A percentile compares a stretch with the other conserved stretches of the same genome.
These are phyloP conservation scores for Aviceda subcristata DNA, from an alignment of 2,113 vertebrate genomes.

Conservation along the genomic window DNA sequence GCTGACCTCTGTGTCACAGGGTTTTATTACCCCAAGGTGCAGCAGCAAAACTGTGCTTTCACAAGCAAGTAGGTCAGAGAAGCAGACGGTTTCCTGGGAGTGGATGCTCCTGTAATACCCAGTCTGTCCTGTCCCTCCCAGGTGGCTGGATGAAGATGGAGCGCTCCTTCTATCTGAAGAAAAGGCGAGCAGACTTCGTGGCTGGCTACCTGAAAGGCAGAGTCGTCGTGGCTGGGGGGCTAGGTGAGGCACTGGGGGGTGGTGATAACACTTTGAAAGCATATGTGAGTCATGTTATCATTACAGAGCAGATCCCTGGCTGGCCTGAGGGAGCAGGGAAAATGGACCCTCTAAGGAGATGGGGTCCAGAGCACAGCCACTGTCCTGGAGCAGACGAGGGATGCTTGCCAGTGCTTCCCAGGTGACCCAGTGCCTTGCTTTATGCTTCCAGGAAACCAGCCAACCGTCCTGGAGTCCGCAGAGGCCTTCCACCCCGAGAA, in stretches of 20 bases:
- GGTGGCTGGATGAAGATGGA: slow-evolving; percentile 91
- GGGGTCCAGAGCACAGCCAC: background rate
- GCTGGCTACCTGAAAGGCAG: slow-evolving; percentile 86
- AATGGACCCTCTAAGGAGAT: rapidly evolving
- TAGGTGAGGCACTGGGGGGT: slow-evolving; percentile 76
- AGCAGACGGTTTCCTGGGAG: background rate
- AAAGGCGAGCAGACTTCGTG: slow-evolving; percentile 91
- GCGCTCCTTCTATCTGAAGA: slow-evolving; percentile 88
- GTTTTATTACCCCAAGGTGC: background rate
- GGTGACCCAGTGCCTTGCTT: background rate
- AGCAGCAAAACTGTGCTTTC: background rate
- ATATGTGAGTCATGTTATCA: rapidly evolving
- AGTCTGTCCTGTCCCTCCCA: slow-evolving; percentile 16
- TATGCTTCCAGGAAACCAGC: slow-evolving; percentile 85
- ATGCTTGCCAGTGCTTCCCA: background rate
- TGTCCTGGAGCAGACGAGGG: too few relatives aligned
- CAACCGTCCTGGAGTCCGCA: slow-evolving; percentile 86
- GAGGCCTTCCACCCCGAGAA: slow-evolving; percentile 91
- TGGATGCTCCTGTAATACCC: background rate
- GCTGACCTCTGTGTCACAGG: rapidly evolving
- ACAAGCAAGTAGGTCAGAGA: background rate
- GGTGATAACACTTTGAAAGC: background rate
- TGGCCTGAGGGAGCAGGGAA: background rate
- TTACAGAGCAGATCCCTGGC: background rate
- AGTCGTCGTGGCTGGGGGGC: slow-evolving; percentile 88